These are phyloP conservation scores for Rostratula benghalensis DNA, from an alignment of 2,113 vertebrate genomes.

Conservation along the genomic window DNA sequence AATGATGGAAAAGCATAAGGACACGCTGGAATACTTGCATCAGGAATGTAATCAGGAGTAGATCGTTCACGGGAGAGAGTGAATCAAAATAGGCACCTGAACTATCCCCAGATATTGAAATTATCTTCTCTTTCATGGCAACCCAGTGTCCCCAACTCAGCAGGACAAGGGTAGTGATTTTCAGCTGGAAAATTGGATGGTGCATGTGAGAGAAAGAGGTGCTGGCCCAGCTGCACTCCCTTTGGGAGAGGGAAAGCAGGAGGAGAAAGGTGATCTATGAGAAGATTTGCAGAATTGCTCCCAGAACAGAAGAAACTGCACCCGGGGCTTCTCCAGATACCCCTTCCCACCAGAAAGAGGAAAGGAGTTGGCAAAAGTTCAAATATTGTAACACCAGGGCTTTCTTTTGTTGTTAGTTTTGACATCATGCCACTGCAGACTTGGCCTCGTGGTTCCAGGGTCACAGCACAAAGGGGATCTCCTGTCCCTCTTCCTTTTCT, in stretches of 20 bases:
- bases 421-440: background rate
- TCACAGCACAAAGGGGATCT: background rate
- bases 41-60: background rate
- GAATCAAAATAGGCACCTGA: background rate
- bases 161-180: background rate
- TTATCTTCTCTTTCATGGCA: background rate
- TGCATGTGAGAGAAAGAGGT: background rate
- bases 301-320: background rate
- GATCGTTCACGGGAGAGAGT: background rate
- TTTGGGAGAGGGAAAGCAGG: background rate
- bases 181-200: background rate
- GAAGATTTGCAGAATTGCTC: background rate
- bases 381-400: fast-evolving
- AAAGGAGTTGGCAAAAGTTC: background rate
- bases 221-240: background rate
- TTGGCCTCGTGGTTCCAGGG: background rate
- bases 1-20: background rate
- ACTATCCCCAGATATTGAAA: background rate
- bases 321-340: background rate
- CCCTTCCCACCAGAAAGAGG: background rate
- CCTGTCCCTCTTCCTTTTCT: background rate
- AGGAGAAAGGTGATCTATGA: background rate
- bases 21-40: background rate
- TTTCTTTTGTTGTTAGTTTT: background rate
- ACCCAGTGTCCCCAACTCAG: background rate